Percentiles rank a stretch among this genome's conserved stretches.
Conservation (phyloP, 2,797 vertebrate genomes). For the Falco rusticolus region DNA sequence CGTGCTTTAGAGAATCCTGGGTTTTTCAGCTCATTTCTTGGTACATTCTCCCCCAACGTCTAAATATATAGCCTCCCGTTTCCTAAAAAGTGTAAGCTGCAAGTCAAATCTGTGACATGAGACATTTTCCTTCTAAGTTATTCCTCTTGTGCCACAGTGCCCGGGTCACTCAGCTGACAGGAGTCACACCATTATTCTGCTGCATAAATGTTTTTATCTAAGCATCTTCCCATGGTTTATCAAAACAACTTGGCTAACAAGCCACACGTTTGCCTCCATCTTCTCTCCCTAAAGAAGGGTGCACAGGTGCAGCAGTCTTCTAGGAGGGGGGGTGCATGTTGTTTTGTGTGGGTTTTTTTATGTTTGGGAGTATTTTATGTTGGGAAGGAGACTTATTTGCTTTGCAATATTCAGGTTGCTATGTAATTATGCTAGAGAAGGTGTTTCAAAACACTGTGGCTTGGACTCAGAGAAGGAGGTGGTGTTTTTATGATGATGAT, state of each 20-base stretch:
- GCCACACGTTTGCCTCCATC: background rate
- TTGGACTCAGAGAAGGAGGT: background rate
- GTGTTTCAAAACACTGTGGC: slow-evolving; percentile 12
- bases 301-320: background rate
- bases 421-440: slow-evolving; percentile 29
- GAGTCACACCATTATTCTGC: background rate
- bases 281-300: background rate
- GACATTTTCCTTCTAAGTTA: background rate
- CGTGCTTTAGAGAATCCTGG: background rate
- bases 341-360: background rate
- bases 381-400: slow-evolving; percentile 36
- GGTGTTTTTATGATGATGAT: background rate
- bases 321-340: background rate
- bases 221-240: background rate
- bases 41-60: background rate
- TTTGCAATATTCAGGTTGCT: slow-evolving; percentile 37
- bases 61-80: background rate
- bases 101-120: background rate
- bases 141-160: background rate
- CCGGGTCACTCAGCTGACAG: background rate
- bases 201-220: background rate
- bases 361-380: background rate
- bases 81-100: background rate
- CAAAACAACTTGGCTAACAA: background rate
- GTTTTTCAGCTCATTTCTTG: background rate